Conservation (phyloP, 1,140 invertebrate genomes). For the Eupeodes corollae region DNA sequence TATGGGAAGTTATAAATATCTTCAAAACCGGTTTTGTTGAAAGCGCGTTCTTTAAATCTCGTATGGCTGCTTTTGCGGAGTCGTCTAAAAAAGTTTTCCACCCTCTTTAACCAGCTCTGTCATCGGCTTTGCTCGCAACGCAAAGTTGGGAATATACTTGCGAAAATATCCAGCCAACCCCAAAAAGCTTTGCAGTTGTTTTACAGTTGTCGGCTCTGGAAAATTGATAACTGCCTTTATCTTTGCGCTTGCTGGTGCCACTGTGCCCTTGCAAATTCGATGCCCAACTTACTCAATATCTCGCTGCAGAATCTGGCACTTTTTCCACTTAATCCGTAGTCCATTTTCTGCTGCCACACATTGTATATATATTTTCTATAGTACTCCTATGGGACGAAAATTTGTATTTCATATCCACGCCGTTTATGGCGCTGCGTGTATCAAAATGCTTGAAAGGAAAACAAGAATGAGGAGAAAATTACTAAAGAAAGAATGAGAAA, state of each 20-base stretch:
- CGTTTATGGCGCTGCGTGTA: no score
- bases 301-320: constrained; percentile 21
- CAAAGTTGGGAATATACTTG: constrained; percentile 25
- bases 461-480: no score
- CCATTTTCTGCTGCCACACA: constrained; percentile 23
- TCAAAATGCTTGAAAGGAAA: no score
- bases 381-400: no score
- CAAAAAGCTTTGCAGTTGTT: constrained; percentile 28
- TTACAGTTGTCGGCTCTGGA: constrained; percentile 2
- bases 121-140: constrained; percentile 20
- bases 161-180: constrained; percentile 32
- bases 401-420: no score
- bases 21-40: constrained; percentile 24
- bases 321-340: constrained; percentile 32
- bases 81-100: constrained; percentile 4
- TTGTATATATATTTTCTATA: no score
- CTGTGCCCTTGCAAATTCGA: constrained; percentile 16
- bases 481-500: no score
- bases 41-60: constrained; percentile 5
- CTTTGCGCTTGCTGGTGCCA: constrained; percentile 20
- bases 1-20: no score
- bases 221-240: constrained; percentile 21
- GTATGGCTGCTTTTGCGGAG: constrained; percentile 1
- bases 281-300: constrained; percentile 29
- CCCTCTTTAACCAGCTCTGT: constrained; percentile 17